A percentile compares a stretch with the other conserved stretches of the same genome.
phyloP scores from a whole-genome alignment of 2,797 vertebrate species.

The Setipinna tenuifilis region DNA sequence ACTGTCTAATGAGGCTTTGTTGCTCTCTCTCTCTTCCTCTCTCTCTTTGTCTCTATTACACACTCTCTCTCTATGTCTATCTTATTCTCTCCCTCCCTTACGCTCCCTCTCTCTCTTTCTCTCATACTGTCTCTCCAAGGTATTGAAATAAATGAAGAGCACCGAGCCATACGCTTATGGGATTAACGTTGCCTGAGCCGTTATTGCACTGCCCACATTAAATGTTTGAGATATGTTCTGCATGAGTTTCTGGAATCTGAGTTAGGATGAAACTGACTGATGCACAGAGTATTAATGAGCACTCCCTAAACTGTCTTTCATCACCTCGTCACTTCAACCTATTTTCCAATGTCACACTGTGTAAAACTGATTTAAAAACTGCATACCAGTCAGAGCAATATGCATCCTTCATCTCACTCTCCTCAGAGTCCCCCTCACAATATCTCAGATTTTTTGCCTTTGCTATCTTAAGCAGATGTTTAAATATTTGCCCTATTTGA shows the following conservation, averaged over 20 bases:
- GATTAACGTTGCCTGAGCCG: slow-evolving; percentile 30
- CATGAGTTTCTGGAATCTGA: background rate
- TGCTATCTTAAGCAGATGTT: background rate
- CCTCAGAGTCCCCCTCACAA: background rate
- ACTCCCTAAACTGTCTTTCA: background rate
- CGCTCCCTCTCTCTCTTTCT: background rate
- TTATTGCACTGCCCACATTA: background rate
- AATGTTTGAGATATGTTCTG: slow-evolving; percentile 17
- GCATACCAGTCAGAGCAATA: background rate
- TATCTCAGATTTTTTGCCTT: background rate
- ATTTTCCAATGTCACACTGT: background rate
- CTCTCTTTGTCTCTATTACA: background rate
- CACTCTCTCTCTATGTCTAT: slow-evolving; percentile 7
- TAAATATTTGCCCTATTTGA: background rate
- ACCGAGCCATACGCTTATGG: slow-evolving; percentile 30
- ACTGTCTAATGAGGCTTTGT: slow-evolving; percentile 54
- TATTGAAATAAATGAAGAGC: slow-evolving; percentile 30
- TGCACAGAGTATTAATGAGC: background rate
- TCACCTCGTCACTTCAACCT: background rate
- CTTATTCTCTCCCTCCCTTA: background rate
- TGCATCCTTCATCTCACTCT: background rate
- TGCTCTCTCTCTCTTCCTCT: slow-evolving; percentile 10
- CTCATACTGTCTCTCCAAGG: slow-evolving; percentile 37
- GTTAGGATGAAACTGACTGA: background rate
- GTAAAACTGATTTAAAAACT: background rate